These are phyloP conservation scores for Lasioglossum baleicum DNA, from an alignment of 1,140 invertebrate genomes.

Conservation along the genomic window DNA sequence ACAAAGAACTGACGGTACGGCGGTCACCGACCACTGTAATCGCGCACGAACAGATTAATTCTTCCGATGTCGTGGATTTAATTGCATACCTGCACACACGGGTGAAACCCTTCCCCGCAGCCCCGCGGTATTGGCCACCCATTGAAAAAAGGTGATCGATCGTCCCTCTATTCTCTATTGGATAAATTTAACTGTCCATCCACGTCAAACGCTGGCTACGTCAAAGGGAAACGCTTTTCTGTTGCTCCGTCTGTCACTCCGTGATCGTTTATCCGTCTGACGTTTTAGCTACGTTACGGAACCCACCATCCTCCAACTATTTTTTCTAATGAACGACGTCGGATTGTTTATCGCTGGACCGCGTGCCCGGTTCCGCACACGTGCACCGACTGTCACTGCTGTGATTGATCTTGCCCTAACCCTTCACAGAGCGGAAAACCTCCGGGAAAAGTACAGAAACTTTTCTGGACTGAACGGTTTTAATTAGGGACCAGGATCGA, in stretches of 20 bases:
- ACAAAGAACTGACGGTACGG: not conserved
- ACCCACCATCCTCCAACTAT: not conserved
- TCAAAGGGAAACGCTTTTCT: conserved; percentile 65
- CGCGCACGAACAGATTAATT: conserved; percentile 40
- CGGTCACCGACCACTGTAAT: not conserved
- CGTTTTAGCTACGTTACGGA: conserved; percentile 49
- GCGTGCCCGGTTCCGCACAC: not conserved
- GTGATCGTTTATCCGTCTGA: conserved; percentile 56
- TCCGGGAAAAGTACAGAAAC: no score
- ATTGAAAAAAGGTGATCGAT: conserved; percentile 59
- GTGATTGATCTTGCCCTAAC: not conserved
- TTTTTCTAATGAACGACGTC: not conserved
- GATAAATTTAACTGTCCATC: conserved; percentile 68
- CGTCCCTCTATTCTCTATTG: conserved; percentile 59
- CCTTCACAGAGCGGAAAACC: no score
- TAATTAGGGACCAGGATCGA: no score
- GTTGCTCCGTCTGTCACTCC: conserved; percentile 52
- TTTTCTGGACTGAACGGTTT: no score
- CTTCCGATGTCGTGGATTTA: conserved; percentile 55
- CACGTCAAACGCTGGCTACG: conserved; percentile 61
- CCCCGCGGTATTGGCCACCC: conserved; percentile 49
- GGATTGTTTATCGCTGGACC: conserved; percentile 16
- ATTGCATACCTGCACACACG: conserved; percentile 54
- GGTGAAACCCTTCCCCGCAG: conserved; percentile 14
- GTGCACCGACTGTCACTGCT: not conserved